A percentile compares a stretch with the other conserved stretches of the same genome.
phyloP scores from a whole-genome alignment of 2,113 vertebrate genomes.

The Macheiramphus alcinus region DNA sequence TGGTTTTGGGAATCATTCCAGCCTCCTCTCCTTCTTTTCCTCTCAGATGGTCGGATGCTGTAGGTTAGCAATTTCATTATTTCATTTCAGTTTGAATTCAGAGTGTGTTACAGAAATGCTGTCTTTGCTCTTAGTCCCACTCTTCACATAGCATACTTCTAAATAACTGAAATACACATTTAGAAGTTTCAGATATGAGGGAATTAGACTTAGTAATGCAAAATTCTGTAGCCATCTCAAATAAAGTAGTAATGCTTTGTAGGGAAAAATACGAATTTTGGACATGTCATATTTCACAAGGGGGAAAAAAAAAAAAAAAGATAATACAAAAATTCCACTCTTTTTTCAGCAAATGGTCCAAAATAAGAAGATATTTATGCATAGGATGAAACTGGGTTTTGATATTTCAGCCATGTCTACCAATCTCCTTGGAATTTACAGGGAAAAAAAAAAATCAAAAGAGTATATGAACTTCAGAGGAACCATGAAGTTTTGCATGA shows the following conservation, averaged over 20 bases:
- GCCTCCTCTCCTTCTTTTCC: neutral
- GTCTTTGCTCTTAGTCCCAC: neutral
- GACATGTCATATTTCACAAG: neutral
- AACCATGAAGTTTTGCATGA: neutral
- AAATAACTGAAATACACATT: neutral
- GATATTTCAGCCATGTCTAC: neutral
- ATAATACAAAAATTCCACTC: neutral
- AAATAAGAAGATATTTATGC: neutral
- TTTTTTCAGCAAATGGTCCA: neutral
- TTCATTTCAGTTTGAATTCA: neutral
- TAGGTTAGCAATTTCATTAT: neutral
- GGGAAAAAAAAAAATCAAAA: neutral
- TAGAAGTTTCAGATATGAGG: neutral
- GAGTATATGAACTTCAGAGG: neutral
- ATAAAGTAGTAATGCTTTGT: rapidly evolving
- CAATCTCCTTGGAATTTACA: neutral
- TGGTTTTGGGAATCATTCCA: neutral
- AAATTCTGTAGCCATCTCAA: neutral
- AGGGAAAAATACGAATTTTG: neutral
- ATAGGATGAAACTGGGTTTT: neutral
- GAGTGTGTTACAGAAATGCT: neutral
- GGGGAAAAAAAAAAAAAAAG: rapidly evolving
- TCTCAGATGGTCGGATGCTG: neutral
- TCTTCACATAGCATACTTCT: neutral
- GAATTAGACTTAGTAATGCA: neutral